Conservation (phyloP, 1,140 invertebrate genomes). For the Leguminivora glycinivorella region DNA sequence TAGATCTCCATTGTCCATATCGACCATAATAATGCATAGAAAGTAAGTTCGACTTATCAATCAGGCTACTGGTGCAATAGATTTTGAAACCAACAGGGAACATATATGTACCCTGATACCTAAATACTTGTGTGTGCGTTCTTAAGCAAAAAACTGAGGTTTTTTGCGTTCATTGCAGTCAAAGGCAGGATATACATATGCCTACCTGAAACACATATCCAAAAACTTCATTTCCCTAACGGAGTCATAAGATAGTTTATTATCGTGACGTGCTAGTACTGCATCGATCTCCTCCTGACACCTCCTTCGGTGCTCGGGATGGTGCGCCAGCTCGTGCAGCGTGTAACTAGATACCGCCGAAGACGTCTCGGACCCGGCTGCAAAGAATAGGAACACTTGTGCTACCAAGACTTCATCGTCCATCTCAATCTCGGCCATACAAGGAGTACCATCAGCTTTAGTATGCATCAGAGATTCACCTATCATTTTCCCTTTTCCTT, state of each 20-base stretch:
- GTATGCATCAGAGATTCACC: background rate
- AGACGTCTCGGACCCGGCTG: background rate
- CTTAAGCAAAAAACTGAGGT: too few relatives aligned
- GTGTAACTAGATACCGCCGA: background rate
- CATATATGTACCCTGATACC: too few relatives aligned
- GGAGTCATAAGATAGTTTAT: background rate
- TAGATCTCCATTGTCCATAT: too few relatives aligned
- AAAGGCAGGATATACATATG: too few relatives aligned
- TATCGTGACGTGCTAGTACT: background rate
- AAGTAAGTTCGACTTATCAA: too few relatives aligned
- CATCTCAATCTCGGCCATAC: background rate
- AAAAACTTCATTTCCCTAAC: slow-evolving; percentile 2
- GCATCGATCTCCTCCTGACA: background rate
- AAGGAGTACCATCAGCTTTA: background rate
- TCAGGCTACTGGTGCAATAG: too few relatives aligned
- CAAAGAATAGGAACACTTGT: background rate
- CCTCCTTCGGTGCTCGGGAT: background rate
- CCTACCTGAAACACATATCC: background rate
- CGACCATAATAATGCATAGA: too few relatives aligned
- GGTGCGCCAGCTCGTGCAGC: background rate
- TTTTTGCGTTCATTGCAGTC: too few relatives aligned
- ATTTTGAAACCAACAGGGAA: too few relatives aligned
- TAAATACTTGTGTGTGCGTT: too few relatives aligned
- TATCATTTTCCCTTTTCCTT: background rate
- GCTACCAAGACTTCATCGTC: background rate